Evolutionary conservation across 2,113 vertebrate species (phyloP).

Genomic region (Nettapus auritus): DNA sequence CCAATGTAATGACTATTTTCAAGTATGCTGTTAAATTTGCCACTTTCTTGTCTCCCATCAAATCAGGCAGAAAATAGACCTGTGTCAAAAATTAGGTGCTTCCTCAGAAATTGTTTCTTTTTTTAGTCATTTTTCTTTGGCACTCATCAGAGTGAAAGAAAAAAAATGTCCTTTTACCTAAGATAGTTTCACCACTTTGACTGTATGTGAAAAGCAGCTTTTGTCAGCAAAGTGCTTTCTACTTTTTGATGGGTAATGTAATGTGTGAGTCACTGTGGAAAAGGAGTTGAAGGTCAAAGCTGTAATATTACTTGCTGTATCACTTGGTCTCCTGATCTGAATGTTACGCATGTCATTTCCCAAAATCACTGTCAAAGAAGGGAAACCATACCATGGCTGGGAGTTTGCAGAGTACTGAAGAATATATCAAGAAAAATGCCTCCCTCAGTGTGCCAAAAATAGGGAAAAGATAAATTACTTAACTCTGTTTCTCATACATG

Average conservation of each 20-base stretch:
- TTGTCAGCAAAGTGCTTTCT: conserved; percentile 52
- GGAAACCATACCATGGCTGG: neutral
- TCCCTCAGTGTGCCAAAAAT: neutral
- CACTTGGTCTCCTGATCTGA: conserved; percentile 23
- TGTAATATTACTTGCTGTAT: conserved; percentile 4
- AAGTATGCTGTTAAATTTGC: conserved; percentile 52
- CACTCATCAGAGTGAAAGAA: conserved; percentile 1
- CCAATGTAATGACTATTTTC: conserved; percentile 27
- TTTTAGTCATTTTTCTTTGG: conserved; percentile 44
- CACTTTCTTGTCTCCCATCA: conserved; percentile 15
- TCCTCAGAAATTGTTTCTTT: conserved; percentile 47
- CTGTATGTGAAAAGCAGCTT: conserved; percentile 16
- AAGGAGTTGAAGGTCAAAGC: conserved; percentile 15
- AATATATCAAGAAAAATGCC: neutral
- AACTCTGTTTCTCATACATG: neutral
- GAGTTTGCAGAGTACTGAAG: neutral
- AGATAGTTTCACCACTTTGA: conserved; percentile 40
- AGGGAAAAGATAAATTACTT: neutral
- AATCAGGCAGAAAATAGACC: conserved; percentile 45
- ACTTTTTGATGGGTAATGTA: conserved; percentile 62
- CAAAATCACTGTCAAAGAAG: conserved; percentile 26
- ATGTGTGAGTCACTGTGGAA: conserved; percentile 27
- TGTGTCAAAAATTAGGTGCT: conserved; percentile 52
- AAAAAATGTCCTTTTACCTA: conserved; percentile 28
- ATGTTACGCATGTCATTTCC: conserved; percentile 15